These are phyloP conservation scores for Reinhardtius hippoglossoides DNA, from an alignment of 2,113 vertebrate species.

Conservation along the genomic window DNA sequence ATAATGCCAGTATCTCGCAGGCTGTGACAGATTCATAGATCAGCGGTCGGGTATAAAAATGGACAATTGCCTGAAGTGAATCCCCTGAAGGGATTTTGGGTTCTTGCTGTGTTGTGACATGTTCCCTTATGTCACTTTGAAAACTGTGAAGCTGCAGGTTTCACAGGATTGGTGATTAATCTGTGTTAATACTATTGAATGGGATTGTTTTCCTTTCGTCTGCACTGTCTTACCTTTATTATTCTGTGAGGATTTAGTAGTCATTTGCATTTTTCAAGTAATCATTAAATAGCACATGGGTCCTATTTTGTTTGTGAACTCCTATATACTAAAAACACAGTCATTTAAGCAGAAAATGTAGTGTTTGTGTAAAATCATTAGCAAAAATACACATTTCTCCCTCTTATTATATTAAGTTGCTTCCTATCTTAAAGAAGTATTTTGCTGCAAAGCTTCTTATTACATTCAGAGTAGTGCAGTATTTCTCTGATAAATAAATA, in stretches of 20 bases:
- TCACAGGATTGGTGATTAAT: background rate
- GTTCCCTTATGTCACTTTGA: constrained; percentile 5
- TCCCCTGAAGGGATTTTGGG: constrained; percentile 33
- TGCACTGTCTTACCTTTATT: background rate
- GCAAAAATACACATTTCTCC: background rate
- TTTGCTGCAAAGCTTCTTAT: background rate
- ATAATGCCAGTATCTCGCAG: background rate
- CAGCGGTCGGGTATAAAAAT: constrained; percentile 20
- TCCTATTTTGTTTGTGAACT: background rate
- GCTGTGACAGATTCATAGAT: constrained; percentile 39
- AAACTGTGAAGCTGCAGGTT: constrained; percentile 25
- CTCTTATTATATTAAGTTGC: background rate
- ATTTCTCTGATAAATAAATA: background rate
- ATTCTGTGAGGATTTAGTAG: background rate
- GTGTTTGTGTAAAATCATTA: background rate
- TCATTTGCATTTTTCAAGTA: background rate
- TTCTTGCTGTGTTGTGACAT: constrained; percentile 18
- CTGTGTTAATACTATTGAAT: background rate
- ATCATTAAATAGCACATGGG: background rate
- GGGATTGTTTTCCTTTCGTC: too few species aligned
- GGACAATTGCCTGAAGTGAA: constrained; percentile 36
- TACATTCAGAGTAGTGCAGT: background rate
- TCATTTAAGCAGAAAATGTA: too few species aligned
- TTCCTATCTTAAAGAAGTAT: background rate
- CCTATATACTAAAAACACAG: too few species aligned